phyloP scores from a whole-genome alignment of 2,888 invertebrate genomes.

The Pemphredon lugubris region DNA sequence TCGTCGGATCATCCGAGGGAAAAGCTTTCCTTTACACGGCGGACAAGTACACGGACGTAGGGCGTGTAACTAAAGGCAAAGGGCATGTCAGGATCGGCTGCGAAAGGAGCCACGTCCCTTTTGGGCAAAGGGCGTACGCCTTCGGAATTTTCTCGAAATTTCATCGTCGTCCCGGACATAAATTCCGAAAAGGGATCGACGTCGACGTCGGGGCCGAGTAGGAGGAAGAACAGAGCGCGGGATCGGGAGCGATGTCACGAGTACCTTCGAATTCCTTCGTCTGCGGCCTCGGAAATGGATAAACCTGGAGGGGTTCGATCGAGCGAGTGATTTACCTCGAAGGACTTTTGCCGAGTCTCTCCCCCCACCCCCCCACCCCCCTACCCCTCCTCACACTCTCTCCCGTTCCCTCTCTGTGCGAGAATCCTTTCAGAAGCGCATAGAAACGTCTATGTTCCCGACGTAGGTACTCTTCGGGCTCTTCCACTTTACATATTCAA shows the following conservation, averaged over 20 bases:
- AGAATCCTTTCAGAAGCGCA: slow-evolving; percentile 31
- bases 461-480: not conserved
- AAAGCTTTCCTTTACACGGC: too few species aligned
- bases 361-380: not conserved
- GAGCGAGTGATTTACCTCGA: slow-evolving; percentile 62
- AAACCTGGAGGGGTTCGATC: slow-evolving; percentile 53
- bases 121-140: slow-evolving; percentile 10
- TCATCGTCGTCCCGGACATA: slow-evolving; percentile 45
- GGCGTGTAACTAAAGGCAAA: slow-evolving; percentile 1
- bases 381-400: too few species aligned
- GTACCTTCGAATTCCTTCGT: slow-evolving; percentile 44
- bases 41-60: too few species aligned
- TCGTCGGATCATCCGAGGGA: too few species aligned
- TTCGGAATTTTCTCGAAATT: slow-evolving; percentile 41
- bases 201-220: slow-evolving; percentile 8
- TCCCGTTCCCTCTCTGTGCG: not conserved
- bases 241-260: slow-evolving; percentile 37
- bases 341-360: slow-evolving; percentile 37
- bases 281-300: slow-evolving; percentile 56
- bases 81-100: not conserved
- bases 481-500: slow-evolving; percentile 28
- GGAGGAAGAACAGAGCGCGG: slow-evolving; percentile 6
- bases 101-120: slow-evolving; percentile 6
- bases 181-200: slow-evolving; percentile 46
- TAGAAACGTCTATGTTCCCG: slow-evolving; percentile 22